Percentiles rank a stretch among this genome's conserved stretches.
phyloP scores from a whole-genome alignment of 2,888 invertebrate species.

The Ormyrus nitidulus region DNA sequence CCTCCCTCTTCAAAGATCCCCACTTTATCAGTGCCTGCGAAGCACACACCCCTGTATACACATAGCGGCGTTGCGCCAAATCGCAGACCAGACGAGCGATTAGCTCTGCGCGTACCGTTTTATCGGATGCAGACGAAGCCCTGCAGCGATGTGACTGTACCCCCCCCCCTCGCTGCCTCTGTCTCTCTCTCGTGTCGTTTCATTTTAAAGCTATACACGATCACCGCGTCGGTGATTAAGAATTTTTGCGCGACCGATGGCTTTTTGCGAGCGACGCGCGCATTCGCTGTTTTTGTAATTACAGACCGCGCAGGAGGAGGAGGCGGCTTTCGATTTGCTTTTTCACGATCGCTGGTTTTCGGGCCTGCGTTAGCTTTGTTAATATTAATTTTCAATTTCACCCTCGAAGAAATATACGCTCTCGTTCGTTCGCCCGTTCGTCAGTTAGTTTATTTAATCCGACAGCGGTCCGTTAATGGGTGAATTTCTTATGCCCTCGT shows the following conservation, averaged over 20 bases:
- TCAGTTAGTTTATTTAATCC: no score
- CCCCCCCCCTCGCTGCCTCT: neutral
- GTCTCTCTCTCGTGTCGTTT: no score
- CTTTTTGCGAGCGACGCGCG: no score
- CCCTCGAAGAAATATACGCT: neutral
- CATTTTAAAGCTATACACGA: no score
- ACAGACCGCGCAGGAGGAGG: neutral
- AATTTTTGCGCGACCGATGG: constrained; percentile 3
- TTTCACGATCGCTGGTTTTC: neutral
- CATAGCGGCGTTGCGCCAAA: neutral
- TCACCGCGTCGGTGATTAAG: constrained; percentile 2
- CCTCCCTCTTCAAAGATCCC: neutral
- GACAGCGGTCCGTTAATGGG: no score
- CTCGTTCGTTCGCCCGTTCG: no score
- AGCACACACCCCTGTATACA: neutral
- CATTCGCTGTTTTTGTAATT: neutral
- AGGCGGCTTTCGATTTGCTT: neutral
- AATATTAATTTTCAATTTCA: constrained; percentile 19
- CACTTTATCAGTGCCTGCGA: neutral
- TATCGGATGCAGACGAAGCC: constrained; percentile 27
- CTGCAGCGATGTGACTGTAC: neutral
- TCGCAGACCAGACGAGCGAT: constrained; percentile 5
- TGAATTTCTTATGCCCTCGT: no score
- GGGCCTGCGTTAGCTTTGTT: neutral
- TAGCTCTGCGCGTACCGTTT: constrained; percentile 1